Conservation (phyloP, 2,888 invertebrate species). For the Metopia argyrocephala region DNA sequence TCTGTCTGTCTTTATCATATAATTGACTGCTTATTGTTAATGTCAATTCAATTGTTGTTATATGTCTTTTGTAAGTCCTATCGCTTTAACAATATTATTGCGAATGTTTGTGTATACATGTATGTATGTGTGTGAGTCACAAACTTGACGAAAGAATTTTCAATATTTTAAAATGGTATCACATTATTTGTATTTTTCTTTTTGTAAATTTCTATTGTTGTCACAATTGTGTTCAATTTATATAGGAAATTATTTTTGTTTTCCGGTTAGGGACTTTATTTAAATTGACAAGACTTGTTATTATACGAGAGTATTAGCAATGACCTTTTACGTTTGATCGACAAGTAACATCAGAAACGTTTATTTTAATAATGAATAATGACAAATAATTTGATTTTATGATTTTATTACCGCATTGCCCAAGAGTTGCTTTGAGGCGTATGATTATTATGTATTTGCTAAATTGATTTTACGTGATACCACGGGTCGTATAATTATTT, state of each 20-base stretch:
- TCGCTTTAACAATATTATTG: not conserved
- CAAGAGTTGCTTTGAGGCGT: too few species aligned
- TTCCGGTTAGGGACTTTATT: conserved; percentile 28
- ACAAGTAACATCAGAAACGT: too few species aligned
- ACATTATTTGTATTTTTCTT: conserved; percentile 21
- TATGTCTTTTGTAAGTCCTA: conserved; percentile 39
- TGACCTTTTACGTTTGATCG: not conserved
- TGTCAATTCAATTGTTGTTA: conserved; percentile 53
- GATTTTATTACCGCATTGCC: too few species aligned
- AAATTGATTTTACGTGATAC: not conserved
- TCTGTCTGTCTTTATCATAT: conserved; percentile 38
- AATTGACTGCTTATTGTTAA: conserved; percentile 61
- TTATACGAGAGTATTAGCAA: not conserved
- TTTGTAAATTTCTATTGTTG: not conserved
- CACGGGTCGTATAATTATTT: too few species aligned
- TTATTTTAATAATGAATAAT: conserved; percentile 29
- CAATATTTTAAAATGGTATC: conserved; percentile 26
- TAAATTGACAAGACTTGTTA: conserved; percentile 36
- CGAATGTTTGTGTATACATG: not conserved
- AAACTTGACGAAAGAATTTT: not conserved
- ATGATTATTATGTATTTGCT: not conserved
- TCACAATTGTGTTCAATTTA: not conserved
- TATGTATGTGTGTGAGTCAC: not conserved
- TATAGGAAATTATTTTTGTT: conserved; percentile 35
- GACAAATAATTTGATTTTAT: conserved; percentile 11